Evolutionary conservation across 2,797 vertebrate genomes (phyloP), one percentile per base, ranked within the genome.

Genomic region (Telmatherina bonti): DNA sequence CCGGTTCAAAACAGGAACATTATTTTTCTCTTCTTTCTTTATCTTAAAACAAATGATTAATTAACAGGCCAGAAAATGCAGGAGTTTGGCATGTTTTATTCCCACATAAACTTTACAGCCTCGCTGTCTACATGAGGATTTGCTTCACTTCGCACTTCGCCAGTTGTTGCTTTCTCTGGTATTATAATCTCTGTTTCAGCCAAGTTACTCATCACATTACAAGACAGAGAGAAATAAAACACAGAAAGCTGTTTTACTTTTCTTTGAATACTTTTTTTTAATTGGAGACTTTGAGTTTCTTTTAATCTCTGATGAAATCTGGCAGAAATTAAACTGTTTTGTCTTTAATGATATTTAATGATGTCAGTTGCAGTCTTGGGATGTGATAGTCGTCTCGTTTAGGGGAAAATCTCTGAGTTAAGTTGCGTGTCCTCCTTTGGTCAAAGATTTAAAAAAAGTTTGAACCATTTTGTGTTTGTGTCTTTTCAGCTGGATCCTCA

Each of bases 401-500:
- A n/a, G n/a, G n/a, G n/a, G n/a, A n/a, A n/a, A n/a, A n/a, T n/a
- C n/a, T n/a, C 5, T 53, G 33, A 41, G 47, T 67, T 18, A 10
- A 33, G 52, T 74, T 24, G 38, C 13, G 11, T 70, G 26, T 0
- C 61, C 49, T 70, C 58, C 60, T 81, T 83, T 76, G 55, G 43
- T 67, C 16, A 57, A 47, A 69, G n/a, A 9, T 16, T 47, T 53
- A 15, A 2, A 10, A 18, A 11, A 51, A 33, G 55, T 45, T 63
- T 27, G 8, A 53, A 47, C 26, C 1, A 8, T 26, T 62, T 47
- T 62, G 15, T 76, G 29, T 79, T 15, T 84, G 55, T 69, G 41
- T 85, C 36, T 81, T 94, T 92, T 18, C 92, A 99, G 98, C 90
- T 99, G 94, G 98, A 99, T 82, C 96, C 97, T 2, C 97, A 98